Evolutionary conservation across 2,888 invertebrate species (phyloP).

Genomic region (Andrena bucephala): DNA sequence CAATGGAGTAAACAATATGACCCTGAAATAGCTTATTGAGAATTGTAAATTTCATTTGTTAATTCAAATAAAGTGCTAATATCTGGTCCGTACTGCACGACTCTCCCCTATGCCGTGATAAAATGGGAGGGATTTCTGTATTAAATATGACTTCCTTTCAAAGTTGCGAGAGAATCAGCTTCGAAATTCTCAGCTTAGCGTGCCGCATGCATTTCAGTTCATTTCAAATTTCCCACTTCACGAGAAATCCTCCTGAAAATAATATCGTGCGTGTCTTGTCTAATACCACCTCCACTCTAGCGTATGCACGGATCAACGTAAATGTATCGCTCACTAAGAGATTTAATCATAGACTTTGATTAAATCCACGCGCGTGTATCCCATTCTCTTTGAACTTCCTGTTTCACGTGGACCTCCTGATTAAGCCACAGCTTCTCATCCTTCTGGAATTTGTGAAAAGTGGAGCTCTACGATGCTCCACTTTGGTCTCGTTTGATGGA

Average conservation of each 20-base stretch:
- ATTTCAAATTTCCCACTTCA: background rate
- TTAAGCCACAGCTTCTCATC: constrained; percentile 24
- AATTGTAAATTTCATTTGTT: no score
- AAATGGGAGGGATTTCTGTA: background rate
- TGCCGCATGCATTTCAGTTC: background rate
- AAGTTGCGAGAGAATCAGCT: background rate
- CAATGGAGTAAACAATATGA: no score
- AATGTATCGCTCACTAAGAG: constrained; percentile 11
- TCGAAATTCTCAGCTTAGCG: background rate
- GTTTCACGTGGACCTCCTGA: constrained; percentile 31
- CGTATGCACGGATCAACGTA: background rate
- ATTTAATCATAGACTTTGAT: constrained; percentile 48
- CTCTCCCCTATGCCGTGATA: no score
- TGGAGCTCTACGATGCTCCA: background rate
- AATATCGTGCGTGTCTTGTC: background rate
- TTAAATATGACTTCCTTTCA: background rate
- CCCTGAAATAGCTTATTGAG: no score
- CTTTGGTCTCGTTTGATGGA: background rate
- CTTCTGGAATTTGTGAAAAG: constrained; percentile 9
- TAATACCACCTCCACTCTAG: background rate
- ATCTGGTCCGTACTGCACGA: no score
- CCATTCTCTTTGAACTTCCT: constrained; percentile 45
- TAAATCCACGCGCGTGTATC: constrained; percentile 15
- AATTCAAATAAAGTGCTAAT: no score
- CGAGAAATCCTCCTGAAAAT: background rate